These are phyloP conservation scores for Capricornis sumatraensis DNA, from an alignment of 2,113 vertebrate genomes.

Conservation along the genomic window DNA sequence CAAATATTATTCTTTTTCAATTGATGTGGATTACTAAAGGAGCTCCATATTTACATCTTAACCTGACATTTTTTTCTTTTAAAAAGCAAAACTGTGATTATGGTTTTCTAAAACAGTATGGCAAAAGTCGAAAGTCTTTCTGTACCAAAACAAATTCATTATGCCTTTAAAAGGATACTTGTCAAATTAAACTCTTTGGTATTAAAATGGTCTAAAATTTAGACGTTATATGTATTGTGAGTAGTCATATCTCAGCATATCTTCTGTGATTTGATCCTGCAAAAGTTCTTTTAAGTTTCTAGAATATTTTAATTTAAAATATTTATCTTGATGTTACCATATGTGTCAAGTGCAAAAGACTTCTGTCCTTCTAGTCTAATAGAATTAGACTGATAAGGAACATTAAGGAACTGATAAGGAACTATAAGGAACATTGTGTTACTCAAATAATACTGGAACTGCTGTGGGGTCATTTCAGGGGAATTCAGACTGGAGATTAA, in stretches of 20 bases:
- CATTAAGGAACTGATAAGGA: no score
- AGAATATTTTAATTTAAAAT: background rate
- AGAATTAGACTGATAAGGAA: background rate
- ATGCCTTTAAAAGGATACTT: background rate
- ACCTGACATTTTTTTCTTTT: background rate
- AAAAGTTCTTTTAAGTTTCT: background rate
- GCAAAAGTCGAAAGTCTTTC: background rate
- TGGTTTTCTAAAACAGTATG: background rate
- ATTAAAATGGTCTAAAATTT: constrained; percentile 11
- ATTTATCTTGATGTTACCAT: background rate
- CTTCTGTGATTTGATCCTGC: background rate
- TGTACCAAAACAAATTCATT: constrained; percentile 7
- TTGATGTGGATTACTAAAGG: constrained; percentile 25
- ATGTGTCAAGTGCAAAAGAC: background rate
- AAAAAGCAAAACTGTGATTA: background rate
- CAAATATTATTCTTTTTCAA: constrained; percentile 22
- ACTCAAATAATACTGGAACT: background rate
- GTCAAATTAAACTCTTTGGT: constrained; percentile 14
- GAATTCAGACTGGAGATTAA: background rate
- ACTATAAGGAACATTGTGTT: background rate
- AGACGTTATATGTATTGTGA: background rate
- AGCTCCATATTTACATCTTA: constrained; percentile 13
- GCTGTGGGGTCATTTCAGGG: background rate
- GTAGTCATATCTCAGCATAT: background rate
- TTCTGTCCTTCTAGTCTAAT: background rate